Evolutionary conservation across 2,113 vertebrate species (phyloP).

Genomic region (Microcebus murinus): DNA sequence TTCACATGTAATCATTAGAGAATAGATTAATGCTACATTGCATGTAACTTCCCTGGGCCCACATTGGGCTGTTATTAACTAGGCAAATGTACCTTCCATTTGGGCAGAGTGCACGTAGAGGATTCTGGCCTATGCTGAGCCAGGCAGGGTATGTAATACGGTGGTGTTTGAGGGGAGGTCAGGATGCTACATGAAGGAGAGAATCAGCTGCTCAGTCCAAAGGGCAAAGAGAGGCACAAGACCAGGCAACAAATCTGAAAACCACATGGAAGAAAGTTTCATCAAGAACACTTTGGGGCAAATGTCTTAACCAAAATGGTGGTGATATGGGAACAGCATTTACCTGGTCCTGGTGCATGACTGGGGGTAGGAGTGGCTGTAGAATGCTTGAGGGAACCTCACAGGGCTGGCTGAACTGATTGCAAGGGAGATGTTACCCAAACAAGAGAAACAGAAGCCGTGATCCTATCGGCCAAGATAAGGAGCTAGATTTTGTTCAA

Average conservation of each 20-base stretch:
- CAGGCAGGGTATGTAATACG: background rate
- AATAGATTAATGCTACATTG: background rate
- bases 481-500: background rate
- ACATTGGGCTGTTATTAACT: background rate
- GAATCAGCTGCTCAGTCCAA: background rate
- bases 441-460: background rate
- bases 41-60: background rate
- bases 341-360: background rate
- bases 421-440: background rate
- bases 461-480: background rate
- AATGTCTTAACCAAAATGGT: background rate
- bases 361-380: too few relatives aligned
- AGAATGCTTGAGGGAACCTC: background rate
- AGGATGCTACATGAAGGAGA: background rate
- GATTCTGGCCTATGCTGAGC: background rate
- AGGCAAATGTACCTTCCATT: background rate
- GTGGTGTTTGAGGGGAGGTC: rapidly evolving
- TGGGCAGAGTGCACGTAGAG: background rate
- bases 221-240: background rate
- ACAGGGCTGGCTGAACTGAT: background rate
- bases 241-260: background rate
- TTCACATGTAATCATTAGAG: background rate
- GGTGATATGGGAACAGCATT: background rate
- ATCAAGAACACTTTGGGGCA: background rate
- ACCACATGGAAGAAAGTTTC: background rate